Percentiles rank a stretch among this genome's conserved stretches.
Conservation (phyloP, 2,797 vertebrate genomes). For the Typhlichthys eigenmanni region DNA sequence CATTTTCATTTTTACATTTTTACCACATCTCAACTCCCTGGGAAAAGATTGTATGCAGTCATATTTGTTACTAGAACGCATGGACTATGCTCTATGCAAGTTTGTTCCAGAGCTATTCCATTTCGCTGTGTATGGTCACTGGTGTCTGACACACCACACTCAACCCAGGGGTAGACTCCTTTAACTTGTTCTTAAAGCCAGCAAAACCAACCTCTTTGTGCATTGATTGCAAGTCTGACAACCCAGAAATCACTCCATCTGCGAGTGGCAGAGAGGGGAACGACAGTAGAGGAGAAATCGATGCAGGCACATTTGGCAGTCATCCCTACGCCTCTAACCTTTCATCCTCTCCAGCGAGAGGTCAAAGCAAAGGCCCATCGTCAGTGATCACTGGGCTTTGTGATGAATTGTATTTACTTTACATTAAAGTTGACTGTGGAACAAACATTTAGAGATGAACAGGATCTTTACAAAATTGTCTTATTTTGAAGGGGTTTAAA, state of each 20-base stretch:
- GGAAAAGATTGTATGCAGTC: background rate
- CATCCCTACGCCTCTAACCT: constrained; percentile 63
- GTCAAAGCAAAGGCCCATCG: constrained; percentile 60
- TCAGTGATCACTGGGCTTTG: constrained; percentile 32
- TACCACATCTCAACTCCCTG: background rate
- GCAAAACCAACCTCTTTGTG: constrained; percentile 30
- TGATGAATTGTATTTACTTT: constrained; percentile 33
- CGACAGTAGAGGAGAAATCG: constrained; percentile 62
- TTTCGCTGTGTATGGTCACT: background rate
- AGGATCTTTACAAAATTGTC: background rate
- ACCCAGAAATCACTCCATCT: constrained; percentile 59
- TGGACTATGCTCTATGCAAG: no score
- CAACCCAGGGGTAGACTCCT: no score
- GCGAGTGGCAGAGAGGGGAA: constrained; percentile 64
- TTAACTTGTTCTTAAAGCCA: background rate
- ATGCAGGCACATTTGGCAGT: constrained; percentile 67
- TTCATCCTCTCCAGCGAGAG: constrained; percentile 56
- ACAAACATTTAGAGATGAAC: constrained; percentile 12
- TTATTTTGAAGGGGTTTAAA: background rate
- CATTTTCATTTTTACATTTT: constrained; percentile 1
- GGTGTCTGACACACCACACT: background rate
- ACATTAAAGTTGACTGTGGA: background rate
- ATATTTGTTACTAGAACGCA: constrained; percentile 7
- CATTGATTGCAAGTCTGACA: constrained; percentile 50
- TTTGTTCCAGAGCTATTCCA: constrained; percentile 5